Evolutionary conservation across 1,140 invertebrate genomes (phyloP).

Genomic region (Drosophila paulistorum): DNA sequence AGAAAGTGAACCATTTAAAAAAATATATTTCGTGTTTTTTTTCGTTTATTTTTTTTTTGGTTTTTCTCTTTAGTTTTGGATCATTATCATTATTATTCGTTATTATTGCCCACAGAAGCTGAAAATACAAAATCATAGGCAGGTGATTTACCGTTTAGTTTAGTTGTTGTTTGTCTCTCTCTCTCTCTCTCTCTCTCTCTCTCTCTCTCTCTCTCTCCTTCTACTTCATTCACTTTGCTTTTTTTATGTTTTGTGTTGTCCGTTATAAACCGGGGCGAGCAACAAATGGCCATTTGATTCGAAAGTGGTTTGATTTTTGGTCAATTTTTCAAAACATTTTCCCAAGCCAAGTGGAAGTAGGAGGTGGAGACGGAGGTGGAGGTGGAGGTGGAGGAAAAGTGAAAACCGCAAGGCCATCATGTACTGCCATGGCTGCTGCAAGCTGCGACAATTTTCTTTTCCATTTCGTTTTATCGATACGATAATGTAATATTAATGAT

Average conservation of each 20-base stretch:
- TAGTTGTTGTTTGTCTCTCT: not conserved
- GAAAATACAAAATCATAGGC: constrained; percentile 44
- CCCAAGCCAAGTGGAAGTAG: not conserved
- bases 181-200: no score
- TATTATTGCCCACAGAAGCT: constrained; percentile 41
- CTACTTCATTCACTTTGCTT: not conserved
- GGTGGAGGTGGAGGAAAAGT: constrained; percentile 55
- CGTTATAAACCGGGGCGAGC: constrained; percentile 36
- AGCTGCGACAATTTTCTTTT: constrained; percentile 64
- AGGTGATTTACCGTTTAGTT: constrained; percentile 71
- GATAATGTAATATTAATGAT: constrained; percentile 38
- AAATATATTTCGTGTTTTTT: constrained; percentile 45
- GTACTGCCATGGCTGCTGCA: not conserved
- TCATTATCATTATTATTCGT: constrained; percentile 55
- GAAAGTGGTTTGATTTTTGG: constrained; percentile 61
- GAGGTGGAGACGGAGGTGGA: not conserved
- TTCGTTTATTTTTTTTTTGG: constrained; percentile 24
- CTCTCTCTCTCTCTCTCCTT: not conserved
- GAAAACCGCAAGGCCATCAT: constrained; percentile 58
- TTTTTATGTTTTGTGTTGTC: constrained; percentile 2
- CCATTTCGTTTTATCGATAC: constrained; percentile 51
- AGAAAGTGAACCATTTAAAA: constrained; percentile 77
- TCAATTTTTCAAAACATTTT: constrained; percentile 30
- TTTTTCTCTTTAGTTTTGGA: constrained; percentile 19
- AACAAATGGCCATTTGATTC: constrained; percentile 44